Evolutionary conservation across 2,888 invertebrate genomes (phyloP), one percentile per base, ranked within the genome.

Genomic region (Drosophila nigritarsus): DNA sequence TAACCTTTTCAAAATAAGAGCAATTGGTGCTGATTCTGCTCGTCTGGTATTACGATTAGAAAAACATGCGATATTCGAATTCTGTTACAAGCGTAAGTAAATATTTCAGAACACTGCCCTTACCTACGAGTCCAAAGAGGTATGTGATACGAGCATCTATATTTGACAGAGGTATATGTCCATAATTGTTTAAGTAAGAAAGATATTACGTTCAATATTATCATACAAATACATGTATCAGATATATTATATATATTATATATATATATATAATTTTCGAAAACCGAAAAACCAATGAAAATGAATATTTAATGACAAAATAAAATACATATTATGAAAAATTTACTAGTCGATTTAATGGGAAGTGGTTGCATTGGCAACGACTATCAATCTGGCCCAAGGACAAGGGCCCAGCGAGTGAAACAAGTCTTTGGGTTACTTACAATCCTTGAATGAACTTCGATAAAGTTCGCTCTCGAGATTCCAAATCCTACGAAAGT

Each of bases 231-330:
- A 78, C 59, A 79, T 78, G 79, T 78, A 78, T 78, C 71, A 75
- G 51, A 80, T 64, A 67, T 55, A 40, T 38, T 59, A 66, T 59
- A 68, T 64, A 59, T 60, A 65, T 60, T 72, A 71, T 66, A 68
- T 79, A 58, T 8, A 55, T 55, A 78, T 65, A 68, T 56, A 87
- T 88, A 65, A 81, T 75, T 83, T 88, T 79, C 68, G 62, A 71
- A 65, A 71, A 51, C 51, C 54, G 65, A 75, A 78, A 73, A 76
- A 66, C 64, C 67, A 80, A 82, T 82, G 67, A 73, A 65, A 51
- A 82, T 60, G 61, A 84, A 78, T 87, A 84, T 73, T 74, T 78
- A 76, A 85, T 72, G 67, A 80, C 61, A 48, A 75, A 86, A 77
- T 76, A 73, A 72, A 80, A 65, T 66, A 67, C 54, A 78, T 71